Evolutionary conservation across 2,888 invertebrate species (phyloP), one percentile per base, ranked within the genome.

Genomic region (Phortica magna): DNA sequence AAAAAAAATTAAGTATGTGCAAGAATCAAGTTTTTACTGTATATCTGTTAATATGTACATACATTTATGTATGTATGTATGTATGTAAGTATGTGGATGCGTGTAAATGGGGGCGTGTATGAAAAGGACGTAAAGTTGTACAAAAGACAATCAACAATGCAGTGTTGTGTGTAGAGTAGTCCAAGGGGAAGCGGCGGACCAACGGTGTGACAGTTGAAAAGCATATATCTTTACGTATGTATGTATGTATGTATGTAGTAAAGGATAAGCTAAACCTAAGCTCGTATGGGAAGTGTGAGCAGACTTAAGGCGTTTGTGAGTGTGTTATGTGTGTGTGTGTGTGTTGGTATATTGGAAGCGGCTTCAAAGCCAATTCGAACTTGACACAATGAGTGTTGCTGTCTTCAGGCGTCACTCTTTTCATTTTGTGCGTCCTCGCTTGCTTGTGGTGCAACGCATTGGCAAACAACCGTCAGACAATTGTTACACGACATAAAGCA

Each of bases 71-170:
- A 31, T 31, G 3, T 48, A 48, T 48, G 48, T 48, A 10, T 43
- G 43, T 43, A 10, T 59, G n/a, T 59, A 39, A 31, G 65, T 41
- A 10, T 65, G 65, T 0, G 65, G 12, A n/a, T 3, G 9, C 7
- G 65, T 67, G 17, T 65, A 19, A 14, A 39, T 42, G 31, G 14
- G 14, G 41, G 65, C n/a, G 17, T 42, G 42, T 14, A 12, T 64
- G 14, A 4, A 43, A 68, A 68, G 68, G 42, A 31, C 42, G 68
- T 19, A 42, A 12, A 10, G 70, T 53, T 53, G 19, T 48, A 71
- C 70, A 71, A 55, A 71, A 71, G 70, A 71, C 70, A 71, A 71
- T 71, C 70, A 71, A 71, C 70, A 71, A 71, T 71, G 55, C 70
- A 71, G 41, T 42, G 59, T 19, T n/a, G 42, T 73, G 42, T 59